Percentiles rank a stretch among this genome's conserved stretches.
These are phyloP conservation scores for Psittacula echo DNA, from an alignment of 2,797 vertebrate species.

Conservation along the genomic window DNA sequence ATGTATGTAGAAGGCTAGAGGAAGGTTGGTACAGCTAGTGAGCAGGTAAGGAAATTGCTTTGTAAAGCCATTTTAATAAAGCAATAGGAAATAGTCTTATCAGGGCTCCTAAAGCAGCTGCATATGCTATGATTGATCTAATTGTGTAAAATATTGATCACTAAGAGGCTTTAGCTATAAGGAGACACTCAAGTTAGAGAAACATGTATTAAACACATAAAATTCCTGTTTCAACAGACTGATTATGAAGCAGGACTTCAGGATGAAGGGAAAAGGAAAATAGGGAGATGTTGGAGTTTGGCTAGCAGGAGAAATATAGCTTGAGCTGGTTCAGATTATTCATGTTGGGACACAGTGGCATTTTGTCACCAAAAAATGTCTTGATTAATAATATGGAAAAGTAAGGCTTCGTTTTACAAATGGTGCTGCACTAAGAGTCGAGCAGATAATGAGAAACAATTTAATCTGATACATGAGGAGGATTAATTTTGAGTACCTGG, in stretches of 20 bases:
- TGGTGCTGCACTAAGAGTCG: conserved; percentile 28
- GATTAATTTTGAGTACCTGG: conserved; percentile 63
- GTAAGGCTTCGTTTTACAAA: conserved; percentile 44
- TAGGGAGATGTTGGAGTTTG: background rate
- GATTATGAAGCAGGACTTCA: background rate
- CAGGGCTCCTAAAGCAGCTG: background rate
- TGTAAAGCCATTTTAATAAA: background rate
- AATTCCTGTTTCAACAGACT: background rate
- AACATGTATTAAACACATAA: background rate
- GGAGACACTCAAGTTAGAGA: background rate
- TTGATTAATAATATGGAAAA: conserved; percentile 52
- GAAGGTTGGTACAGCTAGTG: background rate
- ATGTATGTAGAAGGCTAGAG: background rate
- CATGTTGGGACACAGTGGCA: background rate
- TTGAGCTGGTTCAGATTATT: background rate
- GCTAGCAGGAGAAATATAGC: background rate
- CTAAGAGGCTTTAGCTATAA: background rate
- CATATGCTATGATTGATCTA: background rate
- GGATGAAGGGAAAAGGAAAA: background rate
- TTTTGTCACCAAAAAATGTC: conserved; percentile 1
- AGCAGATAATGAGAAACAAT: conserved; percentile 62
- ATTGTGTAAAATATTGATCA: background rate
- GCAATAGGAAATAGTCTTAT: background rate
- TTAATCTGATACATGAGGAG: conserved; percentile 49
- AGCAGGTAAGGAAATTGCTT: background rate